These are phyloP conservation scores for Microplitis manilae DNA, from an alignment of 2,888 invertebrate species.

Conservation along the genomic window DNA sequence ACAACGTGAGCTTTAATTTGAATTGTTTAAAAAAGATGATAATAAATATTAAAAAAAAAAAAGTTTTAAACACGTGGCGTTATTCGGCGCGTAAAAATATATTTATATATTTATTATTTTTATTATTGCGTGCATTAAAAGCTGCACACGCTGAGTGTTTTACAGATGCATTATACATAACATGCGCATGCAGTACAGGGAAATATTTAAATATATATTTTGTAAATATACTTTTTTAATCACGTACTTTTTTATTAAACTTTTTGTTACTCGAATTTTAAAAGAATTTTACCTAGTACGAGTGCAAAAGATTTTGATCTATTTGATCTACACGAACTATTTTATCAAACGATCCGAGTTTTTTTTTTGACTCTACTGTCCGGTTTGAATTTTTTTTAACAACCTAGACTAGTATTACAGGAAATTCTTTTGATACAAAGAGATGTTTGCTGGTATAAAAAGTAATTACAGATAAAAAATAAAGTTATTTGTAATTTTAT, in stretches of 20 bases:
- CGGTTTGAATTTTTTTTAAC: neutral
- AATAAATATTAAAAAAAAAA: conserved; percentile 18
- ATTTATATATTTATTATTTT: neutral
- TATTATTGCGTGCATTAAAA: conserved; percentile 23
- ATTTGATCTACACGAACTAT: too few relatives aligned
- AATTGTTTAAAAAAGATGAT: neutral
- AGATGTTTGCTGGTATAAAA: neutral
- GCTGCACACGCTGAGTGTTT: conserved; percentile 27
- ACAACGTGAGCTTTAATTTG: neutral
- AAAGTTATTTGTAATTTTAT: neutral
- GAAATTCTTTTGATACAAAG: neutral
- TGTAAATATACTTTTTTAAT: neutral
- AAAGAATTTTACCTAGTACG: too few relatives aligned
- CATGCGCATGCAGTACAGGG: conserved; percentile 47
- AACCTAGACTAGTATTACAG: neutral
- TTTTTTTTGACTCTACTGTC: neutral
- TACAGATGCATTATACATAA: conserved; percentile 34
- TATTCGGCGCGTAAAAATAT: conserved; percentile 3
- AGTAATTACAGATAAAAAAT: neutral
- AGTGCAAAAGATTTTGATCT: too few relatives aligned
- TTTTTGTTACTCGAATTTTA: neutral
- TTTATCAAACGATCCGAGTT: neutral
- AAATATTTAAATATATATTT: neutral
- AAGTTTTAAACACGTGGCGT: conserved; percentile 29
- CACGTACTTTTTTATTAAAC: neutral